Conservation (phyloP, 2,113 vertebrate genomes). For the Piprites chloris region DNA sequence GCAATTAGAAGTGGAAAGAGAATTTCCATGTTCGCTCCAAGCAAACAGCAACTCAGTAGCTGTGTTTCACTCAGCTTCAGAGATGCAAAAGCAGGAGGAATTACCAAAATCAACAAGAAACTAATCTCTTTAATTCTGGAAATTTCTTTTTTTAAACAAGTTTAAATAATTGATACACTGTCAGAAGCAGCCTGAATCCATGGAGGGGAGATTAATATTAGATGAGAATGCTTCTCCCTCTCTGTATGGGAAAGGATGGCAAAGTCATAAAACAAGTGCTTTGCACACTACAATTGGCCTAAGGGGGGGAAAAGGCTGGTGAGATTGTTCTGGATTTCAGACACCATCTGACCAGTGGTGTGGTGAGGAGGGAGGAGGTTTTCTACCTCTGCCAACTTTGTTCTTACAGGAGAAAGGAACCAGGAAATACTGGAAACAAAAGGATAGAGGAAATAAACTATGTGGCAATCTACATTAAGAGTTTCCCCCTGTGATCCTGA, state of each 20-base stretch:
- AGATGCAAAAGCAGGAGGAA: not conserved
- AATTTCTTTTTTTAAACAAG: constrained; percentile 5
- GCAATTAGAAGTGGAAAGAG: not conserved
- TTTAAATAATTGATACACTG: constrained; percentile 65
- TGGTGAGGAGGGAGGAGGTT: not conserved
- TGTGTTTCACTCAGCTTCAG: not conserved
- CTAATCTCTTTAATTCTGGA: constrained; percentile 40
- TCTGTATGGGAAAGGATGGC: not conserved
- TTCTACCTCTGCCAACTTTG: not conserved
- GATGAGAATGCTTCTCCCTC: constrained; percentile 7
- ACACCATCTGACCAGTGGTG: not conserved
- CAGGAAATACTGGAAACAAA: not conserved
- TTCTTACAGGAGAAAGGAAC: not conserved
- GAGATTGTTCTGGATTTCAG: not conserved
- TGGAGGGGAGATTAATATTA: constrained; percentile 39
- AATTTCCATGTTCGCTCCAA: not conserved
- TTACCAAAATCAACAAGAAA: constrained; percentile 10
- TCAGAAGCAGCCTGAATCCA: constrained; percentile 12
- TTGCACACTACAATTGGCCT: not conserved
- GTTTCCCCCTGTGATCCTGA: not conserved
- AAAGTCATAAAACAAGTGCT: not conserved
- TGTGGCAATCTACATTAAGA: not conserved
- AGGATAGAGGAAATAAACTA: not conserved
- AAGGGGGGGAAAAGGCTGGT: not conserved
- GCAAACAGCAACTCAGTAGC: not conserved